Base-by-base conservation (phyloP, 2,888 invertebrate genomes). In the Drosophila acutilabella region DNA sequence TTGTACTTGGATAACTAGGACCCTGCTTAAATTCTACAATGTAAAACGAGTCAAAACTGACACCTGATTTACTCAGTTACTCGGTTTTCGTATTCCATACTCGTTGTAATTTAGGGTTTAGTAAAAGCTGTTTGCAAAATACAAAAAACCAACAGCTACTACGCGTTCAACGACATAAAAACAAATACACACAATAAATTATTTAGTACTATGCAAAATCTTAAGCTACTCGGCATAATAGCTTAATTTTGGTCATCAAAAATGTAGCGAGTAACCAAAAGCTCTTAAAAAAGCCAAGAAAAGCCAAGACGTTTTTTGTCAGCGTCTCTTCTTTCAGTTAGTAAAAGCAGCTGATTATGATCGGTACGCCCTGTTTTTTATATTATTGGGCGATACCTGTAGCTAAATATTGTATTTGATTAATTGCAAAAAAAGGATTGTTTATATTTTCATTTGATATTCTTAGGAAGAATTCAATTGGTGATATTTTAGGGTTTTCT, bases 201-300 rank as follows among this genome's bases (percentile, higher is more conserved):
- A 36, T 13, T 13, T 36, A 13, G 13, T 74, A 79, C 65, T 77
- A 74, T 61, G 47, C n/a, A 45, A 58, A 18, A 42, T 47, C 54
- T 74, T 58, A 60, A 45, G 20, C 18, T 51, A 41, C 50, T 36
- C 36, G 14, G 36, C 48, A 47, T 42, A 47, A 18, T 20, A 56
- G 38, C 47, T 58, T 74, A 47, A 51, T 13, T 18, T 53, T 33
- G 33, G 53, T 45, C 16, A 38, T 16, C 53, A 61, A 45, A 53
- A 52, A 33, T 30, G 13, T 38, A 47, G 40, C 30, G 48, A 23
- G 47, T 53, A 51, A 44, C 23, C 51, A 61, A 56, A 30, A 36
- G 60, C 52, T 64, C 36, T 14, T 40, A 4, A 36, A 40, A 62
- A 82, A 83, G 86, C 88, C 74, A 71, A 82, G 80, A 88, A 88